phyloP scores from a whole-genome alignment of 2,888 invertebrate genomes.

The Nomada fabriciana region DNA sequence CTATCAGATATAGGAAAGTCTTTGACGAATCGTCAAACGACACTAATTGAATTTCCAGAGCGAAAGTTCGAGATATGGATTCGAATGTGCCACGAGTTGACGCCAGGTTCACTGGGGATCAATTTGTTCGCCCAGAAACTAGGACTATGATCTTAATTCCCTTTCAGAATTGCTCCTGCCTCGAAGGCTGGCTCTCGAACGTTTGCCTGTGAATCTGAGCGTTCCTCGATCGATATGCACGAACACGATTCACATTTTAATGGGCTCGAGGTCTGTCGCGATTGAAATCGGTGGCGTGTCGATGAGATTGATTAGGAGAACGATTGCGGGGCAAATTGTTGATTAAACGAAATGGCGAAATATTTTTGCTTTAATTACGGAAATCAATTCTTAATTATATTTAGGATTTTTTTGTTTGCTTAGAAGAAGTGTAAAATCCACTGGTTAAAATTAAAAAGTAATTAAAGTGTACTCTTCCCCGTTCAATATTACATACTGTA shows the following conservation, averaged over 20 bases:
- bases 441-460: too few species aligned
- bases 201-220: neutral
- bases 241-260: constrained; percentile 14
- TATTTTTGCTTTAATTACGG: too few species aligned
- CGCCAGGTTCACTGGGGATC: constrained; percentile 11
- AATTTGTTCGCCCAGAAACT: constrained; percentile 39
- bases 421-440: neutral
- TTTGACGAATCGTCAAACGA: constrained; percentile 18
- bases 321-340: too few species aligned
- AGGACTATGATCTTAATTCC: constrained; percentile 54
- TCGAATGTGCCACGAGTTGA: constrained; percentile 26
- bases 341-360: too few species aligned
- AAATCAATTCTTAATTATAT: neutral
- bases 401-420: too few species aligned
- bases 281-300: neutral
- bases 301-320: neutral
- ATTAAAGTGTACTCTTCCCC: neutral
- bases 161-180: constrained; percentile 37
- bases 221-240: constrained; percentile 26
- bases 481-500: constrained; percentile 10
- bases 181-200: constrained; percentile 16
- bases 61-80: constrained; percentile 18
- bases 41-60: constrained; percentile 48
- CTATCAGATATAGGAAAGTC: constrained; percentile 13
- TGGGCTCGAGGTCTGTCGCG: neutral